Conservation (phyloP, 2,888 invertebrate species). For the Drosophila hamatofila region DNA sequence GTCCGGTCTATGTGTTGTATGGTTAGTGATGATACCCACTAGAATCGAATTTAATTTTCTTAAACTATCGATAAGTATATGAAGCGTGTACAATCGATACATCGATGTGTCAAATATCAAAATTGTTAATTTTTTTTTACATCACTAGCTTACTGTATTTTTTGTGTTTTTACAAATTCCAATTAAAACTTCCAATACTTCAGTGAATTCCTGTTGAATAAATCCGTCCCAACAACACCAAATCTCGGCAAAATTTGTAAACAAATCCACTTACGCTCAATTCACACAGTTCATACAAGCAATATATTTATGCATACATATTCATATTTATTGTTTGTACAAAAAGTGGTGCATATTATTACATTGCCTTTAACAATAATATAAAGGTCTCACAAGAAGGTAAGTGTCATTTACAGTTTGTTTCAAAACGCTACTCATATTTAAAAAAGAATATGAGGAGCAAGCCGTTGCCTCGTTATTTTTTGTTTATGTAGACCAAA, state of each 20-base stretch:
- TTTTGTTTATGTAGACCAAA: constrained; percentile 23
- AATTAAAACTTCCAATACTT: constrained; percentile 36
- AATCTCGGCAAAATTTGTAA: constrained; percentile 30
- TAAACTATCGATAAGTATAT: constrained; percentile 25
- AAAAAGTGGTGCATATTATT: constrained; percentile 31
- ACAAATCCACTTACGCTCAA: background rate
- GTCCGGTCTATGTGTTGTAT: no score
- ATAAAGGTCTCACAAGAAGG: constrained; percentile 17
- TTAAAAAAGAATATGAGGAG: background rate
- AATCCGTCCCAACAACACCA: constrained; percentile 43
- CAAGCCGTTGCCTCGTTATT: constrained; percentile 8
- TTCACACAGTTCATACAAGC: constrained; percentile 11
- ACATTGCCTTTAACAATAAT: constrained; percentile 17
- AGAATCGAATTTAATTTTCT: constrained; percentile 11
- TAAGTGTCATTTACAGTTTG: constrained; percentile 25
- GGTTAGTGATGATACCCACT: no score
- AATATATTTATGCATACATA: constrained; percentile 2
- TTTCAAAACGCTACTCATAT: background rate
- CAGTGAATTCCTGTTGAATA: constrained; percentile 24
- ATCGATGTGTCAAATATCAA: constrained; percentile 39
- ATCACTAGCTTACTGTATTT: constrained; percentile 46
- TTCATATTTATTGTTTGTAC: constrained; percentile 46
- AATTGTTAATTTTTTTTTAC: constrained; percentile 39
- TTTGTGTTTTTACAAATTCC: constrained; percentile 56
- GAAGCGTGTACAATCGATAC: constrained; percentile 32